phyloP scores from a whole-genome alignment of 2,113 vertebrate genomes.

The Sinocyclocheilus anshuiensis region DNA sequence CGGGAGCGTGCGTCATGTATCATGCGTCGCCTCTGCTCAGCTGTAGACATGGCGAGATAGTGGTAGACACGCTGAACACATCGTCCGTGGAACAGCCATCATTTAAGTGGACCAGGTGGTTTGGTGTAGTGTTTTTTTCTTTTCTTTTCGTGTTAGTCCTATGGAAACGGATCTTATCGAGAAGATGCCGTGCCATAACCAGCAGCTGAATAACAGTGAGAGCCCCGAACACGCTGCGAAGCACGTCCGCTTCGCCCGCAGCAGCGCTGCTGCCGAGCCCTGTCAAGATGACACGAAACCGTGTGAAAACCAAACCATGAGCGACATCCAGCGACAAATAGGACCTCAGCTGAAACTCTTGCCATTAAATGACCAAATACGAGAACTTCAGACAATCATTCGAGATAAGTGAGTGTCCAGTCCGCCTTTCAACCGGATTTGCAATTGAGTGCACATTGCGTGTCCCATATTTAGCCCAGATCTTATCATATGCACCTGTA shows the following conservation, averaged over 20 bases:
- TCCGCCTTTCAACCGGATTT: background rate
- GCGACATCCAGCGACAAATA: slow-evolving; percentile 50
- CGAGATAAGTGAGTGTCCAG: slow-evolving; percentile 77
- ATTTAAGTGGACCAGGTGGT: slow-evolving; percentile 3
- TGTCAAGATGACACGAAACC: slow-evolving; percentile 39
- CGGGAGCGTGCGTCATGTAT: background rate
- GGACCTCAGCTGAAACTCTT: slow-evolving; percentile 79
- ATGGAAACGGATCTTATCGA: slow-evolving; percentile 53
- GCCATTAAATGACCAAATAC: slow-evolving; percentile 84
- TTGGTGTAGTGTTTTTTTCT: background rate
- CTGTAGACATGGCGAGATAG: slow-evolving; percentile 28
- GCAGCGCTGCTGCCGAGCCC: slow-evolving; percentile 22
- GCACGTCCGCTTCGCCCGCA: slow-evolving; percentile 69
- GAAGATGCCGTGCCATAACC: slow-evolving; percentile 75
- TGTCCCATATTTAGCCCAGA: background rate
- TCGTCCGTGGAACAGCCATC: background rate
- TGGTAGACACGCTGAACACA: background rate
- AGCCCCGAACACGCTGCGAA: slow-evolving; percentile 56
- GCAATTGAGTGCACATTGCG: background rate
- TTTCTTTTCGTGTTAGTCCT: background rate
- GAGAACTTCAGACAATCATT: slow-evolving; percentile 85
- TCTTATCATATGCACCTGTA: background rate
- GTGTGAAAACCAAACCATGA: slow-evolving; percentile 15
- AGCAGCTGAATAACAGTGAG: slow-evolving; percentile 60
- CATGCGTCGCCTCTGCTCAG: background rate